Evolutionary conservation across 2,888 invertebrate genomes (phyloP).

Genomic region (Ophioninae sp.): DNA sequence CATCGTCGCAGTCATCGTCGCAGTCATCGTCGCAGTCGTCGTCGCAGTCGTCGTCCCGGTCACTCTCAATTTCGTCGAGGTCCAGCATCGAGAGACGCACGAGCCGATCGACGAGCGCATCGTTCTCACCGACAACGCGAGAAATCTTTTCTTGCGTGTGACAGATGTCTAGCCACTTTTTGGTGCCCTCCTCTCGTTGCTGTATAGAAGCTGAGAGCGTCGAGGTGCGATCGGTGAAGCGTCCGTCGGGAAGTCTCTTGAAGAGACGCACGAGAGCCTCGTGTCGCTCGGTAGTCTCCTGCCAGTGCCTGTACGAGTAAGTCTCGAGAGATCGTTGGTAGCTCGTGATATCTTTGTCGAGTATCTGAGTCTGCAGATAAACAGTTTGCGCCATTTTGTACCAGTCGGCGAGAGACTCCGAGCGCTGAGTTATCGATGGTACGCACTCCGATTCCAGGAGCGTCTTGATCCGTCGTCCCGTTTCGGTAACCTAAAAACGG

Average conservation of each 20-base stretch:
- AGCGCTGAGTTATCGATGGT: slow-evolving; percentile 88
- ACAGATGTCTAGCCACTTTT: slow-evolving; percentile 75
- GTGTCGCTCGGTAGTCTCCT: slow-evolving; percentile 76
- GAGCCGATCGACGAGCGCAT: slow-evolving; percentile 70
- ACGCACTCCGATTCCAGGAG: slow-evolving; percentile 87
- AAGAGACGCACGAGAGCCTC: slow-evolving; percentile 72
- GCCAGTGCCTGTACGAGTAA: slow-evolving; percentile 78
- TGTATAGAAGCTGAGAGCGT: slow-evolving; percentile 59
- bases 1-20: slow-evolving; percentile 39
- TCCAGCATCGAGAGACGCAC: slow-evolving; percentile 64
- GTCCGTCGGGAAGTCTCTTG: slow-evolving; percentile 71
- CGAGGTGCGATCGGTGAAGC: slow-evolving; percentile 62
- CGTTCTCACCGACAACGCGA: slow-evolving; percentile 71
- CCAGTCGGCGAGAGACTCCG: slow-evolving; percentile 92
- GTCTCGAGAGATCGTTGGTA: slow-evolving; percentile 82
- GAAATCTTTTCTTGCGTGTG: slow-evolving; percentile 74
- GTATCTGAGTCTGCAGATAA: slow-evolving; percentile 90
- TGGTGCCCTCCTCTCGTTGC: slow-evolving; percentile 71
- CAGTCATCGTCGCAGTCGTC: slow-evolving; percentile 37
- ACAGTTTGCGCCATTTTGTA: slow-evolving; percentile 94
- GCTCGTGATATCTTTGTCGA: slow-evolving; percentile 87
- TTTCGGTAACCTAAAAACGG: slow-evolving; percentile 86
- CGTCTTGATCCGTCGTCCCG: slow-evolving; percentile 87
- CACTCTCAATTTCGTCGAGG: slow-evolving; percentile 26
- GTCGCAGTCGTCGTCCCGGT: slow-evolving; percentile 37